These are phyloP conservation scores for Ictidomys tridecemlineatus DNA, from an alignment of 2,113 vertebrate genomes.

Conservation along the genomic window DNA sequence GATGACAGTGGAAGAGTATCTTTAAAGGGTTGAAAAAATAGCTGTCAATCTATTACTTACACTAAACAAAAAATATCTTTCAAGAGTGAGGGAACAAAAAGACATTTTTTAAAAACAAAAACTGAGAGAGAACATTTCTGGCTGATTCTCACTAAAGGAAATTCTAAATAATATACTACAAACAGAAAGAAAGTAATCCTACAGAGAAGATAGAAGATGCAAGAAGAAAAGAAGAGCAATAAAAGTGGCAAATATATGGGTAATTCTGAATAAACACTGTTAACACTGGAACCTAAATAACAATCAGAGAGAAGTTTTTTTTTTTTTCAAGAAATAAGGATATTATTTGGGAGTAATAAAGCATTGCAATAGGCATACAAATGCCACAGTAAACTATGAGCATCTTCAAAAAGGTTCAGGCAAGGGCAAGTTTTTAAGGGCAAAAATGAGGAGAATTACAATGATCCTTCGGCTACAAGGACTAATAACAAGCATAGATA, in stretches of 20 bases:
- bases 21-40: slow-evolving; percentile 42
- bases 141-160: not conserved
- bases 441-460: not conserved
- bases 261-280: not conserved
- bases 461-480: not conserved
- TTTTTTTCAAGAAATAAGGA: not conserved
- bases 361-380: not conserved
- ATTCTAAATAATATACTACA: not conserved
- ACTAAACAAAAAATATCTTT: slow-evolving; percentile 18
- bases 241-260: not conserved
- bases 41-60: not conserved
- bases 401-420: not conserved
- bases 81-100: not conserved
- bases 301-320: not conserved
- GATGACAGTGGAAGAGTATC: not conserved
- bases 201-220: not conserved
- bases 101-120: not conserved
- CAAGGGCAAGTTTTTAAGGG: not conserved
- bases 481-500: not conserved
- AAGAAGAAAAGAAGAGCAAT: not conserved
- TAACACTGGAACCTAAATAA: not conserved
- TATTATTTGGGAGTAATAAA: not conserved
- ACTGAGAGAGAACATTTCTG: not conserved
- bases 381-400: not conserved
- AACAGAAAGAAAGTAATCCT: not conserved